phyloP scores from a whole-genome alignment of 1,140 invertebrate genomes.

The Drosophila novamexicana region DNA sequence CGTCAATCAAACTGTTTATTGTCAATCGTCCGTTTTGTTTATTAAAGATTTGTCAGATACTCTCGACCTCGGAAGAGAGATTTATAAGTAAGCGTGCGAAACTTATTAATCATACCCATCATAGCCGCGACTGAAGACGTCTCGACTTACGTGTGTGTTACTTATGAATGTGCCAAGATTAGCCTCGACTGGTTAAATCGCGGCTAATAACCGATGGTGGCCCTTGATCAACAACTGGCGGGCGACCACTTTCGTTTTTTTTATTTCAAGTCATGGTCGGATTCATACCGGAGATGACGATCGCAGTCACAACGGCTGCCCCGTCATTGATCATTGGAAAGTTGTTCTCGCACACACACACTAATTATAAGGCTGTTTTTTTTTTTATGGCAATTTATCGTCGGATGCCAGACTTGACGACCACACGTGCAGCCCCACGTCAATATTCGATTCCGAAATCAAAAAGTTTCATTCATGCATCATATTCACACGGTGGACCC shows the following conservation, averaged over 20 bases:
- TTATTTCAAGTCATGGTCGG: slow-evolving; percentile 61
- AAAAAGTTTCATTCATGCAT: slow-evolving; percentile 33
- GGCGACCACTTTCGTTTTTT: slow-evolving; percentile 72
- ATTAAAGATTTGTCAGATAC: slow-evolving; percentile 25
- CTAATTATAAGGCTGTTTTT: slow-evolving; percentile 54
- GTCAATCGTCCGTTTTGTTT: slow-evolving; percentile 5
- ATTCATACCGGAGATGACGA: slow-evolving; percentile 30
- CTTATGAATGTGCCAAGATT: slow-evolving; percentile 74
- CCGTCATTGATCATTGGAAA: slow-evolving; percentile 65
- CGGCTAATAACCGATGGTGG: slow-evolving; percentile 54
- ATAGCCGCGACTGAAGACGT: slow-evolving; percentile 23
- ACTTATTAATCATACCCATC: slow-evolving; percentile 76
- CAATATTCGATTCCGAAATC: slow-evolving; percentile 26
- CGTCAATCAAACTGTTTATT: slow-evolving; percentile 10
- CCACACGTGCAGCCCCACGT: slow-evolving; percentile 29
- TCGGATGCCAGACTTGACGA: slow-evolving; percentile 6
- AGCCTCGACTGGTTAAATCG: slow-evolving; percentile 68
- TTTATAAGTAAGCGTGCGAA: slow-evolving; percentile 75
- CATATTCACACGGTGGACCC: not conserved
- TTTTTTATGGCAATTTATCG: slow-evolving; percentile 8
- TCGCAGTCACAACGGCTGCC: slow-evolving; percentile 34
- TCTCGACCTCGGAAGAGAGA: slow-evolving; percentile 36
- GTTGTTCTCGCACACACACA: slow-evolving; percentile 67
- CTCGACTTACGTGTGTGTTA: slow-evolving; percentile 53
- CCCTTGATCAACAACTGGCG: slow-evolving; percentile 50